Conservation (phyloP, 1,140 invertebrate genomes). For the Hycleus phaleratus region DNA sequence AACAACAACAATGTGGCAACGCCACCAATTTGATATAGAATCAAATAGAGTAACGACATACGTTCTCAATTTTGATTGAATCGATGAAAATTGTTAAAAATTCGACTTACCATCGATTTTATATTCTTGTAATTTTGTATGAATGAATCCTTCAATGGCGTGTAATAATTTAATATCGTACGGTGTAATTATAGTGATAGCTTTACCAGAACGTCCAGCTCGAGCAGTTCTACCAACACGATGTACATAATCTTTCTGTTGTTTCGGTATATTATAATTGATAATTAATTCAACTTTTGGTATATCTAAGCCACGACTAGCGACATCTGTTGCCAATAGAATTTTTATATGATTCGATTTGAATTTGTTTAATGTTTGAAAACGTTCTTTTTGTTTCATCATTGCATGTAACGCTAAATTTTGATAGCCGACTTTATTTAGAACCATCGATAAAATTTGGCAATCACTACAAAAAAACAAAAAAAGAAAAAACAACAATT, state of each 20-base stretch:
- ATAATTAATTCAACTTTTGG: slow-evolving; percentile 86
- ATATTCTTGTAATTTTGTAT: slow-evolving; percentile 77
- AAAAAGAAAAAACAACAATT: background rate
- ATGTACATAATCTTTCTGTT: slow-evolving; percentile 93
- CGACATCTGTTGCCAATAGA: slow-evolving; percentile 94
- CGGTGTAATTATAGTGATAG: slow-evolving; percentile 87
- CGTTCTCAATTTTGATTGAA: no score
- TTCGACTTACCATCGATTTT: slow-evolving; percentile 64
- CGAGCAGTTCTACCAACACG: slow-evolving; percentile 93
- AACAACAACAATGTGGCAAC: background rate
- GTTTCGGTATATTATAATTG: slow-evolving; percentile 86
- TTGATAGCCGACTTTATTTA: slow-evolving; percentile 77
- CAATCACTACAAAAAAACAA: slow-evolving; percentile 55
- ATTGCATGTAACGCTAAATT: slow-evolving; percentile 84
- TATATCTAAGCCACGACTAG: slow-evolving; percentile 86
- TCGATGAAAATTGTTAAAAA: no score
- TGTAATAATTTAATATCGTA: slow-evolving; percentile 82
- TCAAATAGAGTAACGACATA: no score
- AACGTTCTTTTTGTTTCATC: slow-evolving; percentile 72
- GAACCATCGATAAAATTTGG: slow-evolving; percentile 75
- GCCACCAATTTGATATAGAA: no score
- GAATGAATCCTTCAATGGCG: slow-evolving; percentile 78
- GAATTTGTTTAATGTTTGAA: slow-evolving; percentile 73
- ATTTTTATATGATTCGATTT: slow-evolving; percentile 79
- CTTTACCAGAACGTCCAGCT: slow-evolving; percentile 76